Percentiles rank a stretch among this genome's conserved stretches.
Evolutionary conservation across 2,888 invertebrate genomes (phyloP).

Genomic region (Tromatobia lineatoria): DNA sequence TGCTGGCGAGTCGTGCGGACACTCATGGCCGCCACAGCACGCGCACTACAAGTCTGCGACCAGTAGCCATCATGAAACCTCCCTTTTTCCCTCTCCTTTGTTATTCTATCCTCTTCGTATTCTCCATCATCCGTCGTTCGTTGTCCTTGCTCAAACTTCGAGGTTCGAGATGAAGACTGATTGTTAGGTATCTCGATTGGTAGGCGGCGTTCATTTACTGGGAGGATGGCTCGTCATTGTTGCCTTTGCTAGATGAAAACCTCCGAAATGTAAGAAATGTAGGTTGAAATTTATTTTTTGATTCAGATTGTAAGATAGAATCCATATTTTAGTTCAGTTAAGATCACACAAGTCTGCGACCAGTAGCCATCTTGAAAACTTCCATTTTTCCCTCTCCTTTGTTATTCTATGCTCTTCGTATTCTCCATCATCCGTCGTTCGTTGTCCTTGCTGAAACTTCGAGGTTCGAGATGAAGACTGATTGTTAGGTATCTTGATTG

Average conservation of each 20-base stretch:
- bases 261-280: neutral
- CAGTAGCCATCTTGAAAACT: constrained; percentile 66
- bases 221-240: neutral
- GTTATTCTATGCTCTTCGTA: neutral
- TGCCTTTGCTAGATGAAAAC: neutral
- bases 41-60: constrained; percentile 51
- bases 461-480: neutral
- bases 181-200: neutral
- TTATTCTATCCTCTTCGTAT: neutral
- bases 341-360: constrained; percentile 46
- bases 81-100: constrained; percentile 58
- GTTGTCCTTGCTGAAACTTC: constrained; percentile 4
- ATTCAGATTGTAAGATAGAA: too few relatives aligned
- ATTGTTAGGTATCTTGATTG: neutral
- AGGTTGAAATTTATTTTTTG: neutral
- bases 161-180: neutral
- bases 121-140: neutral
- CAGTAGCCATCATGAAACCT: constrained; percentile 67
- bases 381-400: constrained; percentile 58
- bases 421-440: neutral
- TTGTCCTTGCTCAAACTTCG: constrained; percentile 7
- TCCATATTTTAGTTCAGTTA: too few relatives aligned
- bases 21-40: constrained; percentile 65
- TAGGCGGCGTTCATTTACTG: neutral
- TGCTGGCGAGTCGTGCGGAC: constrained; percentile 49